A percentile compares a stretch with the other conserved stretches of the same genome.
phyloP scores from a whole-genome alignment of 2,113 vertebrate genomes.

The Melierax canorus region DNA sequence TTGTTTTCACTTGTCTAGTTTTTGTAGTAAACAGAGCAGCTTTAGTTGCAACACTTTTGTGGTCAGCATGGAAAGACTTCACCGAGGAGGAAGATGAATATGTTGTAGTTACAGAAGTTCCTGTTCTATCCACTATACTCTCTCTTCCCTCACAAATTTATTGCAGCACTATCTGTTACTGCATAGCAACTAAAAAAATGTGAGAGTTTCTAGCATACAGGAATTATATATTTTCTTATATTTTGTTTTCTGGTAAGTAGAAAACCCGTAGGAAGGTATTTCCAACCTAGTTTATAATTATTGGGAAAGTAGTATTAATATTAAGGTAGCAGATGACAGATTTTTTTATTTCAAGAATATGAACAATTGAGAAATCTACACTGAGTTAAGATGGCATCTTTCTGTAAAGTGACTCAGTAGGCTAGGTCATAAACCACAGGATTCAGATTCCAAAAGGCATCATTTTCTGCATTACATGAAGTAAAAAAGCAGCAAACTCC shows the following conservation, averaged over 20 bases:
- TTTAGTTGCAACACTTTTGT: background rate
- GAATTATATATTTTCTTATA: background rate
- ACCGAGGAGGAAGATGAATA: background rate
- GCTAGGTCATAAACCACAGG: background rate
- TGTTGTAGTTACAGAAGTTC: background rate
- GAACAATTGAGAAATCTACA: background rate
- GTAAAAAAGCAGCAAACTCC: background rate
- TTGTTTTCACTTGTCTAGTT: background rate
- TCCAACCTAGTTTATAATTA: background rate
- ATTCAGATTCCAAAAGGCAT: background rate
- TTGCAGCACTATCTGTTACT: background rate
- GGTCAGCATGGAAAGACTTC: background rate
- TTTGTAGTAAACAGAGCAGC: background rate
- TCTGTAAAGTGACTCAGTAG: background rate
- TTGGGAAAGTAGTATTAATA: background rate
- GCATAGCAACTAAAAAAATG: background rate
- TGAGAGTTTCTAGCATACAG: background rate
- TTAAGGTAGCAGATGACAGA: background rate
- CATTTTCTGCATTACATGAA: background rate
- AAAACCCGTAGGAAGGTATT: background rate
- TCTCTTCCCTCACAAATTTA: background rate
- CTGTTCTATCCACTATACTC: background rate
- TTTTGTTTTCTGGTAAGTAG: background rate
- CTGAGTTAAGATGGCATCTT: background rate
- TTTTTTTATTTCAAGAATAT: background rate